These are phyloP conservation scores for Tetrax tetrax DNA, from an alignment of 2,113 vertebrate genomes.

Conservation along the genomic window DNA sequence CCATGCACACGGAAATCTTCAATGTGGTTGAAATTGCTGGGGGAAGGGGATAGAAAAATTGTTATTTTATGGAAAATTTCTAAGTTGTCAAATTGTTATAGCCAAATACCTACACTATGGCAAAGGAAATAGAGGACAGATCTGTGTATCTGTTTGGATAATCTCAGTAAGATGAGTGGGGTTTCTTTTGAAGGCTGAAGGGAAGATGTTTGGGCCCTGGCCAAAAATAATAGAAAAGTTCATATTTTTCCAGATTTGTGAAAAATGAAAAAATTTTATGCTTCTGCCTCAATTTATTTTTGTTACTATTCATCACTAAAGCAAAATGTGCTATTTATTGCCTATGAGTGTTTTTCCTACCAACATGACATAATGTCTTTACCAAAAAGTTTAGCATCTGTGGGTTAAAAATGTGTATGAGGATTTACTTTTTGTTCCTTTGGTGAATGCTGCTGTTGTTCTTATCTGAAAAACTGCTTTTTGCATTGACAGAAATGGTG, in stretches of 20 bases:
- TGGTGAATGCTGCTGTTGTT: background rate
- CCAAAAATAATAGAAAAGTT: conserved; percentile 45
- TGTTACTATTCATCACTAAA: conserved; percentile 37
- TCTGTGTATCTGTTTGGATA: background rate
- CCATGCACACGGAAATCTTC: background rate
- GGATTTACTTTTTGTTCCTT: conserved; percentile 43
- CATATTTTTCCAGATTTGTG: conserved; percentile 5
- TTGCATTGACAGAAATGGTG: conserved; percentile 36
- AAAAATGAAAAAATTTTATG: conserved; percentile 39
- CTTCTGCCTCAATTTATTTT: conserved; percentile 18
- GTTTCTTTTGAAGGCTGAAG: background rate
- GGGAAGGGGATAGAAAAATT: background rate
- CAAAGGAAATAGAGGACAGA: background rate
- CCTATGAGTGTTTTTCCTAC: conserved; percentile 9
- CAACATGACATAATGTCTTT: conserved; percentile 11
- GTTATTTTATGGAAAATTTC: background rate
- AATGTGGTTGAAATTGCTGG: background rate
- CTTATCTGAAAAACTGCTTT: conserved; percentile 25
- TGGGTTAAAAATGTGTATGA: conserved; percentile 5
- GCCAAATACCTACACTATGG: background rate
- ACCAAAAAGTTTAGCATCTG: conserved; percentile 34
- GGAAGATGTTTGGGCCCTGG: background rate
- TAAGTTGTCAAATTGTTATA: background rate
- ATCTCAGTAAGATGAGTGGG: background rate
- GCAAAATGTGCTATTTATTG: conserved; percentile 36